Conservation (phyloP, 2,113 vertebrate genomes). For the Nibea albiflora region DNA sequence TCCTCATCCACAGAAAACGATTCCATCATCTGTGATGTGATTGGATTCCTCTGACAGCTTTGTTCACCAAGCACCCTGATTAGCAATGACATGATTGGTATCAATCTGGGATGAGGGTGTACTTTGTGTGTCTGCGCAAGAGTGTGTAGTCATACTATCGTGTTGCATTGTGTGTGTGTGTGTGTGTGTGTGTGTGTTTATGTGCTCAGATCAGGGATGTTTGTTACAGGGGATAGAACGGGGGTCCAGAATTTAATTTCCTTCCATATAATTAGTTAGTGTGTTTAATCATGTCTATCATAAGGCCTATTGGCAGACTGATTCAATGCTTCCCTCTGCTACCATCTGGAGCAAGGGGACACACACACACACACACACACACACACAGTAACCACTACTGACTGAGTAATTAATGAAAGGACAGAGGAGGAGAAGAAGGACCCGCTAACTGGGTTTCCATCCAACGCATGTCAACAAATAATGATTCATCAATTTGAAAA, state of each 20-base stretch:
- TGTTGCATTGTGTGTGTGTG: too few relatives aligned
- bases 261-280: constrained; percentile 90
- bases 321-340: constrained; percentile 88
- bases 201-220: constrained; percentile 34
- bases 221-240: constrained; percentile 50
- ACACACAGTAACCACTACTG: constrained; percentile 38
- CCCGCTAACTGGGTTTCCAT: constrained; percentile 19
- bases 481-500: neutral
- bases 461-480: constrained; percentile 32
- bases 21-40: constrained; percentile 70
- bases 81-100: constrained; percentile 68
- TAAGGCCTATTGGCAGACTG: constrained; percentile 89
- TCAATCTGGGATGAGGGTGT: constrained; percentile 55
- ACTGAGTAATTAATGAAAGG: constrained; percentile 56
- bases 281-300: constrained; percentile 95
- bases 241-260: constrained; percentile 75
- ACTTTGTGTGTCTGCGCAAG: constrained; percentile 36
- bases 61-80: constrained; percentile 70
- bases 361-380: constrained; percentile 39
- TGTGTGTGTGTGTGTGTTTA: constrained; percentile 36
- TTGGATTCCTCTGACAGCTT: constrained; percentile 73
- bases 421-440: constrained; percentile 17
- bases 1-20: constrained; percentile 58
- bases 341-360: constrained; percentile 86
- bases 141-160: neutral